A percentile compares a stretch with the other conserved stretches of the same genome.
Conservation (phyloP, 2,888 invertebrate genomes). For the Keiferia lycopersicella region DNA sequence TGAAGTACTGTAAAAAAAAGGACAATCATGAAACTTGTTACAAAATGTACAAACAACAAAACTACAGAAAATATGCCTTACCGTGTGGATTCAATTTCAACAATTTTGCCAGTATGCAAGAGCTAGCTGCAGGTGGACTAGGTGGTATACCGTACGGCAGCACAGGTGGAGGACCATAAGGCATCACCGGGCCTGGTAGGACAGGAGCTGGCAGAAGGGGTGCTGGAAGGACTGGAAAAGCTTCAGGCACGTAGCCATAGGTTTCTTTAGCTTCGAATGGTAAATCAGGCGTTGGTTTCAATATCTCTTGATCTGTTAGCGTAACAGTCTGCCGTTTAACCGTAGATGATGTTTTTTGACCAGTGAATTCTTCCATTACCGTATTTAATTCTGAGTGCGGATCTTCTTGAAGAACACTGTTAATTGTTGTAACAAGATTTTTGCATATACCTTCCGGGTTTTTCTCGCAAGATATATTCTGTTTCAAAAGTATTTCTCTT, state of each 20-base stretch:
- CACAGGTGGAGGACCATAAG: conserved; percentile 20
- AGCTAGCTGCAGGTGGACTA: conserved; percentile 42
- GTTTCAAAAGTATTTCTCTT: conserved; percentile 58
- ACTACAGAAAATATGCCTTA: not conserved
- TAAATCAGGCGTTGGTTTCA: conserved; percentile 36
- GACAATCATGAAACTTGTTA: not conserved
- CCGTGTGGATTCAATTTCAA: conserved; percentile 50
- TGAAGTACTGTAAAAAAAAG: conserved; percentile 6
- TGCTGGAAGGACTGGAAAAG: conserved; percentile 23
- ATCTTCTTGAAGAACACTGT: conserved; percentile 39
- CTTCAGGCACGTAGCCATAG: conserved; percentile 33
- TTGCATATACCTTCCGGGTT: conserved; percentile 57
- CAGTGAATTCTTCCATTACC: not conserved
- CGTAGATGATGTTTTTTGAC: conserved; percentile 29
- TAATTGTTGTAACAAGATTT: conserved; percentile 57
- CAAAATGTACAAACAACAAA: too few species aligned
- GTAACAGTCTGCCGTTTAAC: conserved; percentile 51
- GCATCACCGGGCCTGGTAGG: conserved; percentile 18
- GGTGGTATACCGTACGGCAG: conserved; percentile 30
- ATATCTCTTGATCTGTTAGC: conserved; percentile 33
- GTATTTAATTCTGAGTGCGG: not conserved
- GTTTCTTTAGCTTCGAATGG: conserved; percentile 35
- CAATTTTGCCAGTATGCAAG: conserved; percentile 58
- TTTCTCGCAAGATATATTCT: conserved; percentile 57
- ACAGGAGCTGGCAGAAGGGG: conserved; percentile 11